Base-by-base conservation (phyloP, 1,140 invertebrate genomes). In the Potamilus streckersoni region DNA sequence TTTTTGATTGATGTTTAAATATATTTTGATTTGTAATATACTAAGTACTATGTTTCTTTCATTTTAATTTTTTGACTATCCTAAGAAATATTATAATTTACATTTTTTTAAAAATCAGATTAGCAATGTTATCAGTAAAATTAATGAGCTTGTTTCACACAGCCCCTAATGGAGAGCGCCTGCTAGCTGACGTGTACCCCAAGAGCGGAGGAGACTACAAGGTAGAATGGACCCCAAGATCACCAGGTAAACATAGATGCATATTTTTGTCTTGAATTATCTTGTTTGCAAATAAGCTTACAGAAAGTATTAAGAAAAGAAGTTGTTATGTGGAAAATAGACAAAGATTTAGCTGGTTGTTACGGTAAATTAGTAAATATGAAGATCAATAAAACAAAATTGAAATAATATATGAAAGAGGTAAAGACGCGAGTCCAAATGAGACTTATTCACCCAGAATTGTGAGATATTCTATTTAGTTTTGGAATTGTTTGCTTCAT, bases 101-200 rank as follows among this genome's bases (percentile, higher is more conserved):
- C n/a, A 16, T 20, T 19, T 73, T 31, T 65, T 27, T 64, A 31
- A 63, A 77, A 60, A 2, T 27, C 16, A 66, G 17, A 38, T 4
- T 38, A 6, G 38, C 38, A 38, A 38, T 38, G 8, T 66, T 31
- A 67, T 2, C 31, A 23, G 2, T n/a, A 23, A 27, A 27, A 1
- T 67, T 49, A 31, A n/a, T 67, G 23, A 77, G 8, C 68, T 67
- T 81, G 15, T 76, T 85, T 20, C 72, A 82, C 81, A 70, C 81
- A 92, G 92, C 97, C 17, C 96, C 97, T 0, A 94, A 94, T 59
- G 95, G 96, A 13, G 94, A 95, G 27, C 96, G 96, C 0, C 92
- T 99, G 31, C 96, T 97, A 0, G 96, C 98, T 13, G 79, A 82
- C 15, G 80, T 90, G 0, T 73, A 83, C 38, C 79, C 79, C 20